These are phyloP conservation scores for Aptenodytes forsteri DNA, from an alignment of 2,113 vertebrate genomes.

Conservation along the genomic window DNA sequence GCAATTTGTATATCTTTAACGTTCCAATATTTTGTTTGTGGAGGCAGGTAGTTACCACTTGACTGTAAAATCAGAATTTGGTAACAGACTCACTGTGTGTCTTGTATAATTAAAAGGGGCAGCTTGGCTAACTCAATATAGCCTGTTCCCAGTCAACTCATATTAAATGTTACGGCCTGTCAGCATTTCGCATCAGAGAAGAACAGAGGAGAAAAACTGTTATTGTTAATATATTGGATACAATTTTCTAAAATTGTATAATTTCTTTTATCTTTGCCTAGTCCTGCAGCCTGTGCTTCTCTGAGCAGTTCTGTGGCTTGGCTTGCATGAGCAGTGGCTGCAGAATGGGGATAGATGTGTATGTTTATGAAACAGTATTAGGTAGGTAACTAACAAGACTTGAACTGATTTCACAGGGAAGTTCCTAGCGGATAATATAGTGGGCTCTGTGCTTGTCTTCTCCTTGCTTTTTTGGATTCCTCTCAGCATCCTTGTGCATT, in stretches of 20 bases:
- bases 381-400: neutral
- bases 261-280: neutral
- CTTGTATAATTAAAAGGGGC: neutral
- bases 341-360: neutral
- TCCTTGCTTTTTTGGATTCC: constrained; percentile 97
- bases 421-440: constrained; percentile 97
- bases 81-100: fast-evolving
- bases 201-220: neutral
- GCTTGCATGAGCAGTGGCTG: neutral
- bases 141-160: neutral
- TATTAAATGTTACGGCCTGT: neutral
- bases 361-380: neutral
- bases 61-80: neutral
- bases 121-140: neutral
- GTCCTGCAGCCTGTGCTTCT: neutral
- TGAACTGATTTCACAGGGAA: constrained; percentile 81
- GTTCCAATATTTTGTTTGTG: neutral
- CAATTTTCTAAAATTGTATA: neutral
- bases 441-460: constrained; percentile 97
- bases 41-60: neutral
- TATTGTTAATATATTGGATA: neutral
- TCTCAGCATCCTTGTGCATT: constrained; percentile 96
- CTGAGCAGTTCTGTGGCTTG: neutral
- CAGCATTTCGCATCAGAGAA: neutral
- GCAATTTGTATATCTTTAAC: neutral